These are phyloP conservation scores for Jordanella pulchra DNA, from an alignment of 2,797 vertebrate genomes.

Conservation along the genomic window DNA sequence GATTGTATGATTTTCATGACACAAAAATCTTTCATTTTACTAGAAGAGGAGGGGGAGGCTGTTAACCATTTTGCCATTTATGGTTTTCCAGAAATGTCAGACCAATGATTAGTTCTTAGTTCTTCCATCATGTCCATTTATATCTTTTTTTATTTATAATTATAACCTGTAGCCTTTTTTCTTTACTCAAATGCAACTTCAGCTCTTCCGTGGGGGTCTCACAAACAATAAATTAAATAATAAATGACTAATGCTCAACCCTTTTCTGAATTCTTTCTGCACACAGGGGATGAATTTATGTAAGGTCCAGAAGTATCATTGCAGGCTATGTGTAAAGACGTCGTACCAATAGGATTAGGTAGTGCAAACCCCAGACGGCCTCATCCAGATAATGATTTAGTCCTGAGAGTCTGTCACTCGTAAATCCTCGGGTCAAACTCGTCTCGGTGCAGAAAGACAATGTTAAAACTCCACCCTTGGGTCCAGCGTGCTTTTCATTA, in stretches of 20 bases:
- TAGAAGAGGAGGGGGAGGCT: no score
- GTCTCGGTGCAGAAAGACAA: constrained; percentile 37
- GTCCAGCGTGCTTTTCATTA: constrained; percentile 64
- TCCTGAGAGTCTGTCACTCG: constrained; percentile 36
- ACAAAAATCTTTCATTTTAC: neutral
- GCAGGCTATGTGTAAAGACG: constrained; percentile 41
- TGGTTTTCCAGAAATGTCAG: constrained; percentile 15
- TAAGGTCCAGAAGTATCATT: constrained; percentile 18
- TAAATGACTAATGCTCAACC: constrained; percentile 52
- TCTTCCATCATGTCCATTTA: constrained; percentile 16
- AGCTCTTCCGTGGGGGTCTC: constrained; percentile 6
- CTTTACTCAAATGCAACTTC: neutral
- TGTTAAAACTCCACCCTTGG: constrained; percentile 16
- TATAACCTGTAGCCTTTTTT: constrained; percentile 12
- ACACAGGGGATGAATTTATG: constrained; percentile 41
- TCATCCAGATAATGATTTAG: constrained; percentile 53
- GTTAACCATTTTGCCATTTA: neutral
- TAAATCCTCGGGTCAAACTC: constrained; percentile 54
- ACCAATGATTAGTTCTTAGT: constrained; percentile 15
- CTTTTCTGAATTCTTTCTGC: constrained; percentile 36
- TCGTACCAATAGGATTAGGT: constrained; percentile 10
- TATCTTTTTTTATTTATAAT: constrained; percentile 41
- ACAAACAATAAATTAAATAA: neutral
- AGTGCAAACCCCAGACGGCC: constrained; percentile 21
- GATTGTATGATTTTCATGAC: neutral